These are phyloP conservation scores for Folsomia candida DNA, from an alignment of 2,888 invertebrate species.

Conservation along the genomic window DNA sequence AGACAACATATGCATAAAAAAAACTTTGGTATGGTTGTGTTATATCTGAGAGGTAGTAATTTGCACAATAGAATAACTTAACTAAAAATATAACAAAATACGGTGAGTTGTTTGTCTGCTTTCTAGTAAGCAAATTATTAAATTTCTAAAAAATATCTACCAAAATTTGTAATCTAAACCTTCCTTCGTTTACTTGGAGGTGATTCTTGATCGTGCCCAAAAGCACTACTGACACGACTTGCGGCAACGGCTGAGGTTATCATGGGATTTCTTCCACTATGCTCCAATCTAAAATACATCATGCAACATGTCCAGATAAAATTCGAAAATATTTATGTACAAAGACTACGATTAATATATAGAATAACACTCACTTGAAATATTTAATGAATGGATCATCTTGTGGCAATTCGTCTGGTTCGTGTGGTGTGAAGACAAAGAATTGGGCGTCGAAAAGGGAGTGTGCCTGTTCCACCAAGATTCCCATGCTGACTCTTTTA, in stretches of 20 bases:
- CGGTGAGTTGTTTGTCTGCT: too few relatives aligned
- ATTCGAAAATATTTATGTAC: not conserved
- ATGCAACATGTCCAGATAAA: not conserved
- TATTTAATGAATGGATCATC: conserved; percentile 3
- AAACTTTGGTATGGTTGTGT: too few relatives aligned
- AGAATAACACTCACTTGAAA: not conserved
- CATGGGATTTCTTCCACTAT: not conserved
- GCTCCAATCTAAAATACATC: not conserved
- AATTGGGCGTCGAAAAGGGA: conserved; percentile 4
- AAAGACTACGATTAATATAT: not conserved
- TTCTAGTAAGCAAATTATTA: too few relatives aligned
- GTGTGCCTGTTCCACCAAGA: conserved; percentile 4
- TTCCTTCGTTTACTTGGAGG: not conserved
- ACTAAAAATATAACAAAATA: too few relatives aligned
- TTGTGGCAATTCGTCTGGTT: not conserved
- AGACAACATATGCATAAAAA: too few relatives aligned
- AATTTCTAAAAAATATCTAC: too few relatives aligned
- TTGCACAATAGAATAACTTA: too few relatives aligned
- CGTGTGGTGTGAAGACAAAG: conserved; percentile 8
- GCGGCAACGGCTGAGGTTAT: not conserved
- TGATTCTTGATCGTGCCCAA: not conserved
- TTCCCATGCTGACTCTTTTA: not conserved
- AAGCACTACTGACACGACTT: not conserved
- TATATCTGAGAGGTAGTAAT: too few relatives aligned
- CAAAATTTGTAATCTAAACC: not conserved